Base-by-base conservation (phyloP, 2,888 invertebrate species). In the Melanotus villosus region DNA sequence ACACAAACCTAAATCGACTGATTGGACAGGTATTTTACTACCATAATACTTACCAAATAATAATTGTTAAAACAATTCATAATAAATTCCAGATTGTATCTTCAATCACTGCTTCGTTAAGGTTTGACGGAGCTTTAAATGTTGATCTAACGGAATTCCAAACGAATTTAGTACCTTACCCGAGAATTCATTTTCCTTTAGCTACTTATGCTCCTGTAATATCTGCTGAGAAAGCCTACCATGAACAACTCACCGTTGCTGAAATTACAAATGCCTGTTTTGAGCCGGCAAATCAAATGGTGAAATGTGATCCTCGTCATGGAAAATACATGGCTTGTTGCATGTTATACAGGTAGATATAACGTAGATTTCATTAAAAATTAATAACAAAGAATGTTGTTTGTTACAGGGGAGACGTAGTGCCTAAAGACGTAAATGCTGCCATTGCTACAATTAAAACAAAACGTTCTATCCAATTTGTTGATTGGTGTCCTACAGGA, bases 261-360 rank as follows among this genome's bases (percentile, higher is more conserved):
- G 97, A 97, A 83, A 97, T 97, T 80, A 98, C 98, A 68, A 95
- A 96, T 80, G 93, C 96, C 19, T 97, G 97, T 86, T 98, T 98
- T 84, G 97, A 97, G 82, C 96, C 97, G 0, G 94, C 95, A 59
- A 96, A 96, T 85, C 96, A 94, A 87, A 94, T 97, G 93, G 94
- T 95, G 50, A 95, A 95, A 84, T 97, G 97, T 82, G 96, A 96
- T 80, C 96, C 96, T 0, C 89, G 95, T 57, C 93, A 93, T 80
- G 95, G 95, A 59, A 95, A 95, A 84, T 97, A 97, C 86, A 92
- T 97, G 96, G 96, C 97, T 12, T 96, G 96, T 85, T 97, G 97
- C 81, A 94, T 97, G 92, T 86, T 97, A 80, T 97, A 96, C 88
- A 87, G 89, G 88, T 88, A 75, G 21, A 26, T 5, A 26, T 7